Evolutionary conservation across 64 coral and sea anemone species (phyloP), one percentile per base, ranked within the genome.

Genomic region (Pocillopora damicornis): DNA sequence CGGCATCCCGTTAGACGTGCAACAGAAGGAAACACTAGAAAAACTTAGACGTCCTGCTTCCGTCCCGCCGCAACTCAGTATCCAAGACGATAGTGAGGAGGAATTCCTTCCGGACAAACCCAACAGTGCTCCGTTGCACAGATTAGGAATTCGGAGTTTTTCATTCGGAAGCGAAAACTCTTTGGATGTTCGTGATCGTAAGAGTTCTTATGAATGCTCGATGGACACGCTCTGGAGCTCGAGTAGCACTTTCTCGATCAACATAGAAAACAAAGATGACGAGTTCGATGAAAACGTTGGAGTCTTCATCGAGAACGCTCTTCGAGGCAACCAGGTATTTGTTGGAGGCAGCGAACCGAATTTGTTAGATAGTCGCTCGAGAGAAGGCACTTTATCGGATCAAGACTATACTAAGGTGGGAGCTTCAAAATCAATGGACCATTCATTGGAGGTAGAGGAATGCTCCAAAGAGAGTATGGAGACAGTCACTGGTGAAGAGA

Each of bases 141-240:
- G 37, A 35, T 18, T 89, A 4, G 62, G 35, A 2, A 30, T 87
- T 68, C 92, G 92, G 59, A 79, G 66, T 36, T 74, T 56, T 1
- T 97, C 91, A 0, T 89, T 87, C 12, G 91, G 91, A 20, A 90
- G 91, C 51, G 88, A 84, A 35, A 97, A 76, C 36, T 93, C 87
- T 80, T 22, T 93, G n/a, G 83, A 76, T 34, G 94, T 92, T 16
- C 84, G 76, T 15, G 94, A 87, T 80, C 91, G 94, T 1, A 71
- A 26, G 56, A 79, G 82, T 59, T 81, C 90, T 4, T 89, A 87
- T 20, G 94, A 97, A 71, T 83, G 69, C 11, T 97, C 94, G 11
- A 97, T 92, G 83, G 94, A 97, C 68, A 97, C 94, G 1, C 60
- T 97, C 15, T 97, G 94, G 94, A 88, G 94, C 51, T 97, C 94